Base-by-base conservation (phyloP, 2,888 invertebrate species). In the Hirtodrosophila confusa region DNA sequence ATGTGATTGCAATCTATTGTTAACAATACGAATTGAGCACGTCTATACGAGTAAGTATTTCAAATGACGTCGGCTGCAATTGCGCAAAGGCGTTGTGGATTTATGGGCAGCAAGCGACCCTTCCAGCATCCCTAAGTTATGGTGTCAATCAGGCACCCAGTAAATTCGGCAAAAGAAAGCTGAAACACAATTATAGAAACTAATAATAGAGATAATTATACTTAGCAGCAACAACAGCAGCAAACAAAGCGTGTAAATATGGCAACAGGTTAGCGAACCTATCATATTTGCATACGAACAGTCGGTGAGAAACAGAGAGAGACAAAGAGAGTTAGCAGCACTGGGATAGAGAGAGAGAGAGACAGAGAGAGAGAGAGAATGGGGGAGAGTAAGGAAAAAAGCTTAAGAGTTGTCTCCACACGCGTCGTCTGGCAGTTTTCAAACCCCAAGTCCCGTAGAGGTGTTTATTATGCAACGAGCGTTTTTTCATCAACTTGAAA, bases 381-480 rank as follows among this genome's bases (percentile, higher is more conserved):
- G 39, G 51, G 29, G 49, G 45, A 23, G 49, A 48, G 73, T 17
- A 17, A 17, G 17, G 17, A 17, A 17, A 17, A 17, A 17, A 64
- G 64, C 57, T 17, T 17, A 23, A 53, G 44, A 50, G 12, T 66
- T 82, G 82, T 65, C 84, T 78, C 78, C 78, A 80, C 65, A 75
- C 69, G 73, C 82, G 78, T 66, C 65, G 54, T 61, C 70, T 71
- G 57, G 48, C 54, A 64, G 39, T 54, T 65, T 58, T 69, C 58
- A 61, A 67, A 53, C 11, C 57, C n/a, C 37, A 40, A 60, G 49
- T 40, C 50, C 27, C 67, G 51, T 55, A 72, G 72, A 80, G 86
- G 86, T 89, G 89, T 84, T 90, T 90, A 89, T 90, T 90, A 90
- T 90, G 90, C 90, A 90, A 90, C 86, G 64, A 82, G 70, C 90